phyloP scores from a whole-genome alignment of 1,140 invertebrate species.

The Littorina saxatilis region DNA sequence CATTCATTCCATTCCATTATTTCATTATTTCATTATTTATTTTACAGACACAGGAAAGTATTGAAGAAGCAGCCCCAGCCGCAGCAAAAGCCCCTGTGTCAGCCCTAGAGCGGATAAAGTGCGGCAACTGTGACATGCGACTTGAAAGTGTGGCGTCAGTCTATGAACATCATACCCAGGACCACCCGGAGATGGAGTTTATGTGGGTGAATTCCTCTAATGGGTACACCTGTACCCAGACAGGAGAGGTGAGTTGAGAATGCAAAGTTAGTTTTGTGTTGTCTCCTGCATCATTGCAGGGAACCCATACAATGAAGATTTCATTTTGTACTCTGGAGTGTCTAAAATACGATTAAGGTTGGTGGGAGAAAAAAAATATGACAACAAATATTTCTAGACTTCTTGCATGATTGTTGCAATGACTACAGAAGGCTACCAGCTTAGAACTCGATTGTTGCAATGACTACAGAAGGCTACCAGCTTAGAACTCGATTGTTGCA shows the following conservation, averaged over 20 bases:
- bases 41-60: neutral
- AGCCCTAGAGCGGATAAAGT: slow-evolving; percentile 35
- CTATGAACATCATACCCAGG: slow-evolving; percentile 27
- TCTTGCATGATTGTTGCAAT: too few species aligned
- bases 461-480: too few species aligned
- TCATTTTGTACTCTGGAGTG: too few species aligned
- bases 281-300: too few species aligned
- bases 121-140: slow-evolving; percentile 38
- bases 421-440: too few species aligned
- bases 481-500: too few species aligned
- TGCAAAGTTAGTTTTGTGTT: neutral
- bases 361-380: too few species aligned
- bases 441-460: too few species aligned
- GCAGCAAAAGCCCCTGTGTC: neutral
- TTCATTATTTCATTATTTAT: too few species aligned
- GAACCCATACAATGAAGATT: slow-evolving; percentile 27
- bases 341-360: too few species aligned
- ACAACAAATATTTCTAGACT: too few species aligned
- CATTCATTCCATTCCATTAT: too few species aligned
- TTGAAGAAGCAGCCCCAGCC: neutral
- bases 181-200: slow-evolving; percentile 30
- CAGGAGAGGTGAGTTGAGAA: slow-evolving; percentile 34
- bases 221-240: slow-evolving; percentile 40
- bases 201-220: slow-evolving; percentile 40
- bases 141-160: slow-evolving; percentile 21